Evolutionary conservation across 2,888 invertebrate species (phyloP), one percentile per base, ranked within the genome.

Genomic region (Rhagonycha fulva): DNA sequence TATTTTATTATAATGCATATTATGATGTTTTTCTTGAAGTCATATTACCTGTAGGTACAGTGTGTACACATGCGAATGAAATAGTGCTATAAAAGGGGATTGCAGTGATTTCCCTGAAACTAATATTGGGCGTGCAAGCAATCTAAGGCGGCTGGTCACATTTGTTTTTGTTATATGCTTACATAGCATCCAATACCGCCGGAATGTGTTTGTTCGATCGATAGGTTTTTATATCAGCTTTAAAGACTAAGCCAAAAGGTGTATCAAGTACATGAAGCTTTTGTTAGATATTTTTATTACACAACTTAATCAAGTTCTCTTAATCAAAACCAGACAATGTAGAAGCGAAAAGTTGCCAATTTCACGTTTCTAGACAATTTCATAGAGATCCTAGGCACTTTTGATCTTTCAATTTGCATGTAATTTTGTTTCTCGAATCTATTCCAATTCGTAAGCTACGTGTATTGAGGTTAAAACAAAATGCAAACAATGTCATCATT

Each of bases 111-210:
- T 77, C 76, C 75, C 78, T 72, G 80, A 79, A 84, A 84, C 84
- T 84, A 85, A 85, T 85, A 85, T 85, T 83, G 83, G 80, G 76
- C 82, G 84, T 83, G 84, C 83, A 84, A 84, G 85, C 85, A 85
- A 85, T 86, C 84, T 84, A 82, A 83, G 83, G 82, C 83, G 82
- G 81, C 82, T 81, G 85, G 84, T 82, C 84, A 83, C 85, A 85
- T 86, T 85, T 86, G 84, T 85, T 85, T 84, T 86, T 85, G 83
- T 84, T 85, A 84, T 84, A 83, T 84, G 86, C 85, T 85, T 85
- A 84, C 84, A 85, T 83, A 84, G 84, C 83, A 84, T 85, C 84
- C 84, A 84, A 85, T 86, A 85, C 82, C 82, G 80, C 78, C 70
- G 78, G 82, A 84, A 84, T 84, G 83, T 84, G 85, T 85, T 84